Percentiles rank a stretch among this genome's conserved stretches.
Conservation (phyloP, 64 coral and sea anemone genomes). For the Montipora efflorescens region DNA sequence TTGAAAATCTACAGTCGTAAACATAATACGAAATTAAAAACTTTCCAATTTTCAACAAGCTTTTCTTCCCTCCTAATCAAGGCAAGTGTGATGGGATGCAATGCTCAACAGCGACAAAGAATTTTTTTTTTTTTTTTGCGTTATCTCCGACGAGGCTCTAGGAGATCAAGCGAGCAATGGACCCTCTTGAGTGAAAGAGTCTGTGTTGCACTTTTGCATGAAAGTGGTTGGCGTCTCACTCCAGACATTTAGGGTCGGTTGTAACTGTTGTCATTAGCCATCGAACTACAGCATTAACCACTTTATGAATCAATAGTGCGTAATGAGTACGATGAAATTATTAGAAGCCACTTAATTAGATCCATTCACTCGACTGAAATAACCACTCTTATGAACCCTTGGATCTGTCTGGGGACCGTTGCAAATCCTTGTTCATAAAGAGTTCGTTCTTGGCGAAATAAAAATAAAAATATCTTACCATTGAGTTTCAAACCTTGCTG, state of each 20-base stretch:
- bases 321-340: constrained; percentile 82
- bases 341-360: constrained; percentile 81
- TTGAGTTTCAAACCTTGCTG: neutral
- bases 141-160: neutral
- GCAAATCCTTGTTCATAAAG: neutral
- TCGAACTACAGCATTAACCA: constrained; percentile 68
- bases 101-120: too few relatives aligned
- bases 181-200: constrained; percentile 24
- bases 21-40: neutral
- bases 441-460: constrained; percentile 44
- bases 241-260: constrained; percentile 19
- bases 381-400: neutral
- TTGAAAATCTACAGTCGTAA: constrained; percentile 23
- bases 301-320: constrained; percentile 78
- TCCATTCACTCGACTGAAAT: constrained; percentile 54
- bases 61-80: neutral
- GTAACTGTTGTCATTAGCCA: constrained; percentile 50
- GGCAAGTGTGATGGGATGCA: too few relatives aligned
- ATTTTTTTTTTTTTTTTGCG: too few relatives aligned
- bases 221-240: constrained; percentile 49
- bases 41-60: neutral
- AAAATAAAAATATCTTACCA: neutral
- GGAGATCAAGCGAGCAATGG: constrained; percentile 18
- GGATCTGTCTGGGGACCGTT: constrained; percentile 27
- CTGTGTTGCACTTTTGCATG: neutral